These are phyloP conservation scores for Drosophila serrata DNA, from an alignment of 1,140 invertebrate genomes.

Conservation along the genomic window DNA sequence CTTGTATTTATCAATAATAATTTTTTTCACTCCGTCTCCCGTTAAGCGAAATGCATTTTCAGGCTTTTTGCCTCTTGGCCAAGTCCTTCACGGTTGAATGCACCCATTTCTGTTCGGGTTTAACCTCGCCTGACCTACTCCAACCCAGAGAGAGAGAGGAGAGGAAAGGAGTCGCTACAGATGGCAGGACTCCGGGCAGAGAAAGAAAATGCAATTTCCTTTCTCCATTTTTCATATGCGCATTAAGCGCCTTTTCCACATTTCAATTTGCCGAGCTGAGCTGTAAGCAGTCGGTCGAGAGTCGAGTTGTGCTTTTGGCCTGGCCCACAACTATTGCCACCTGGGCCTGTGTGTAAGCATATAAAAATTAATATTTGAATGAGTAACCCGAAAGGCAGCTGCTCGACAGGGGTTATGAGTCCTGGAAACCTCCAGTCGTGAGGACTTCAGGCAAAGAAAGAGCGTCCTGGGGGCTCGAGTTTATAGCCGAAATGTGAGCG, in stretches of 20 bases:
- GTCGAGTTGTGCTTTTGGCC: slow-evolving; percentile 46
- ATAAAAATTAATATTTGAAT: slow-evolving; percentile 82
- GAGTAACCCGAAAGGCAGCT: slow-evolving; percentile 56
- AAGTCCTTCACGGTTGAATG: slow-evolving; percentile 68
- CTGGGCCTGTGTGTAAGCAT: slow-evolving; percentile 60
- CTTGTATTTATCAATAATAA: slow-evolving; percentile 45
- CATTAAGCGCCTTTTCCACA: slow-evolving; percentile 79
- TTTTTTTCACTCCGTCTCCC: slow-evolving; percentile 12
- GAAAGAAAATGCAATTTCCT: slow-evolving; percentile 78
- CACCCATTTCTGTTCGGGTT: slow-evolving; percentile 64
- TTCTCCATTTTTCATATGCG: slow-evolving; percentile 79
- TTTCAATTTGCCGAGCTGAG: slow-evolving; percentile 71
- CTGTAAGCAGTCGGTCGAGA: slow-evolving; percentile 15
- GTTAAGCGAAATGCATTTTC: slow-evolving; percentile 46
- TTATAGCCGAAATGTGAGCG: slow-evolving; percentile 51
- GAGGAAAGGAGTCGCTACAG: slow-evolving; percentile 26
- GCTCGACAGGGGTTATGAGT: slow-evolving; percentile 61
- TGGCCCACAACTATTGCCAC: slow-evolving; percentile 18
- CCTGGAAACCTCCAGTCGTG: background rate
- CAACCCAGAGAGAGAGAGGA: slow-evolving; percentile 1
- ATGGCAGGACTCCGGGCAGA: slow-evolving; percentile 40
- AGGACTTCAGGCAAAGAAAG: background rate
- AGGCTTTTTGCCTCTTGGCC: slow-evolving; percentile 38
- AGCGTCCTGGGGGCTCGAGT: slow-evolving; percentile 34
- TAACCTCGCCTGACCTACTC: slow-evolving; percentile 70